phyloP scores from a whole-genome alignment of 2,888 invertebrate genomes.

The Sminthurides aquaticus region DNA sequence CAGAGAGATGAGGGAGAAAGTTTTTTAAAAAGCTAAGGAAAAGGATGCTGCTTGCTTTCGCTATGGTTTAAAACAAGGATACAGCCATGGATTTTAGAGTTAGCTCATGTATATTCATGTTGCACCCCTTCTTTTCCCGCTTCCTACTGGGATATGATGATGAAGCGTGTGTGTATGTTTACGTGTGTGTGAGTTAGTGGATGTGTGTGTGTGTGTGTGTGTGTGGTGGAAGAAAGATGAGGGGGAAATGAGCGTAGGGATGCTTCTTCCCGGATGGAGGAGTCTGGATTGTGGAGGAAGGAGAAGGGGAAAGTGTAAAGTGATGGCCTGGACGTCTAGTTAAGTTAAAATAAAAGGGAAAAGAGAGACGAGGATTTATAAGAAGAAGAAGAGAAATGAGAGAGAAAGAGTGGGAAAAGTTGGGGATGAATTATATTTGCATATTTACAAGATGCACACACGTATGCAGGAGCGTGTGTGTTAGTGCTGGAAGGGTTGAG shows the following conservation, averaged over 20 bases:
- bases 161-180: background rate
- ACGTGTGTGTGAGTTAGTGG: conserved; percentile 1
- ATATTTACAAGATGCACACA: conserved; percentile 24
- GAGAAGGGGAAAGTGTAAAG: conserved; percentile 3
- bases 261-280: too few relatives aligned
- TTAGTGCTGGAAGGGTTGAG: conserved; percentile 16
- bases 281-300: background rate
- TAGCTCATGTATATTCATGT: background rate
- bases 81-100: too few relatives aligned
- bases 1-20: background rate
- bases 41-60: background rate
- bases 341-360: conserved; percentile 12
- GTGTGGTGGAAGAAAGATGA: background rate
- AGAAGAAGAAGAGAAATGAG: background rate
- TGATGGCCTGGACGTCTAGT: conserved; percentile 17
- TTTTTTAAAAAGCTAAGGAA: background rate
- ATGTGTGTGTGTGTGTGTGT: background rate
- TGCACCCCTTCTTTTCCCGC: background rate
- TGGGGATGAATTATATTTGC: conserved; percentile 25
- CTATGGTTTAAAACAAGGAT: too few relatives aligned
- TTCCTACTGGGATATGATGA: background rate
- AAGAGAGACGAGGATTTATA: background rate
- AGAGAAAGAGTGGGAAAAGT: background rate
- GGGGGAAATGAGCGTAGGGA: too few relatives aligned
- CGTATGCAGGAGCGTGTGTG: conserved; percentile 24